Evolutionary conservation across 2,888 invertebrate genomes (phyloP).

Genomic region (Nomada goodeniana): DNA sequence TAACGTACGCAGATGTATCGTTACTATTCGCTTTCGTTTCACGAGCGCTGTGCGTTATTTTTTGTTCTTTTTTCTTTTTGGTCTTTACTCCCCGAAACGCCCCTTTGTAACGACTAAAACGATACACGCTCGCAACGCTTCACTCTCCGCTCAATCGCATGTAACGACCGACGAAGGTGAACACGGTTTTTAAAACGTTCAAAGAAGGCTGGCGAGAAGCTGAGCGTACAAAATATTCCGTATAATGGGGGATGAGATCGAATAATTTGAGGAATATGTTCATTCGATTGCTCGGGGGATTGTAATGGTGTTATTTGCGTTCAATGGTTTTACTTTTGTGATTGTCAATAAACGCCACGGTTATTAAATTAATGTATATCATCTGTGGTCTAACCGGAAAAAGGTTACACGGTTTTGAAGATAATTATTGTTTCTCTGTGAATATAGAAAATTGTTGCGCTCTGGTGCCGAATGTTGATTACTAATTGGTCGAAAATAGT

Average conservation of each 20-base stretch:
- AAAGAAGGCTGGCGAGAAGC: background rate
- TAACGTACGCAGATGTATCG: slow-evolving; percentile 1
- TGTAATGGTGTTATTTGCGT: background rate
- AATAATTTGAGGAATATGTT: too few relatives aligned
- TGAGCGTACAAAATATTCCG: too few relatives aligned
- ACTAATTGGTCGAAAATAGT: background rate
- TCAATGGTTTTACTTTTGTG: background rate
- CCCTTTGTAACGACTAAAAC: slow-evolving; percentile 22
- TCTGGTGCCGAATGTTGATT: background rate
- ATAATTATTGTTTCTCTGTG: background rate
- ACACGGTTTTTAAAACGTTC: slow-evolving; percentile 10
- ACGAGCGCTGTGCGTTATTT: background rate
- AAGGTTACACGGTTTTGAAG: background rate
- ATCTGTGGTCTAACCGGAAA: background rate
- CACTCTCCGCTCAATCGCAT: slow-evolving; percentile 57
- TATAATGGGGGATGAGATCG: too few relatives aligned
- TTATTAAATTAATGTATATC: background rate
- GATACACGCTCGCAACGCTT: slow-evolving; percentile 62
- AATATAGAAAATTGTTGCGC: too few relatives aligned
- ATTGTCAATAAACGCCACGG: background rate
- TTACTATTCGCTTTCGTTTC: slow-evolving; percentile 24
- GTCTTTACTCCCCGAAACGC: slow-evolving; percentile 3
- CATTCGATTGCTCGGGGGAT: background rate
- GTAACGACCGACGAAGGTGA: background rate
- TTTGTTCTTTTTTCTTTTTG: background rate